Base-by-base conservation (phyloP, 2,113 vertebrate species). In the Patagioenas fasciata region DNA sequence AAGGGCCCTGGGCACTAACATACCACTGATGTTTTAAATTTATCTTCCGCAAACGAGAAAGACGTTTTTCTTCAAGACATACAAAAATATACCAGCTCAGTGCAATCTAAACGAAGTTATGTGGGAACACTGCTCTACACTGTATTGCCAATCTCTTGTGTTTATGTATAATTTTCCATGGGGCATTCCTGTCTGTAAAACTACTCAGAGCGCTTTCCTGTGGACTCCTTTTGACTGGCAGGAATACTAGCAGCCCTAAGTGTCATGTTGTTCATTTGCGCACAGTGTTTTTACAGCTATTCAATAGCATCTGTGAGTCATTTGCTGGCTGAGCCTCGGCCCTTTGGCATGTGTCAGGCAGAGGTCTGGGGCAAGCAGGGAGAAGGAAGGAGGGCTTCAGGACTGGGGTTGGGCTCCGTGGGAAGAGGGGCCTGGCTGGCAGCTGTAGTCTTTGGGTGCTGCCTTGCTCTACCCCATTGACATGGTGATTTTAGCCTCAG, bases 221-320 rank as follows among this genome's bases (percentile, higher is more conserved):
- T 97, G 97, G 95, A 92, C 95, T 96, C 66, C 73, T 87, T 81
- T 89, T 98, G 98, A 98, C 97, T 98, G 98, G 97, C 97, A 98
- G 97, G 86, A 96, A 90, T 74, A 95, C 95, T 95, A 96, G 96
- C 96, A 91, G 92, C 81, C 81, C 80, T 97, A 96, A 98, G 94
- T 95, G 95, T 96, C 95, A 92, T 96, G 96, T 97, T 98, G 97
- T 98, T 98, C 95, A 66, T 82, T 89, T 94, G 85, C 26, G 24
- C 86, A 83, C 88, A 83, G 88, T 97, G 96, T 97, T 98, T 97
- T 98, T 97, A 96, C 97, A 97, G 91, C 93, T 67, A 80, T 95
- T 97, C 96, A 96, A 97, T 94, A 97, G 96, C 94, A 95, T 98
- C 97, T 98, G 98, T 96, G 97, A 98, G 96, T 95, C 96, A 97